These are phyloP conservation scores for Origma solitaria DNA, from an alignment of 2,113 vertebrate species.

Conservation along the genomic window DNA sequence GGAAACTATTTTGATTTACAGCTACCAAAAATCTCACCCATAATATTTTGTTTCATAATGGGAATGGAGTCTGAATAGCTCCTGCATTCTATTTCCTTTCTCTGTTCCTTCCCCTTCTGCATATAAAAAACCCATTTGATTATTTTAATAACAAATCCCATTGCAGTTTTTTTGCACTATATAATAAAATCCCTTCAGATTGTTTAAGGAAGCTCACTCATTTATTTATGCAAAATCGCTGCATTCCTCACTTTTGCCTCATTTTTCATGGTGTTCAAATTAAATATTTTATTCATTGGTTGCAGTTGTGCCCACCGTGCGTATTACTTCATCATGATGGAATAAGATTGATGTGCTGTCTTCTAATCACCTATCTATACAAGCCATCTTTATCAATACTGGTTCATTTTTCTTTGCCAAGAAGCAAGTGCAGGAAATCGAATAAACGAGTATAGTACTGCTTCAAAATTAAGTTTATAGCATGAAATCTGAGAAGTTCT, in stretches of 20 bases:
- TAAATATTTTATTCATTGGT: slow-evolving; percentile 44
- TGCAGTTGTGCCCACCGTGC: neutral
- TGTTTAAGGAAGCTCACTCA: neutral
- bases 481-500: neutral
- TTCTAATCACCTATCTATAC: neutral
- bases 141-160: neutral
- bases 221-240: slow-evolving; percentile 5
- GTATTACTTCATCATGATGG: neutral
- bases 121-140: neutral
- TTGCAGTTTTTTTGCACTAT: neutral
- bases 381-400: neutral
- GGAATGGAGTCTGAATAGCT: neutral
- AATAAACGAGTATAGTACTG: neutral
- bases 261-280: slow-evolving; percentile 14
- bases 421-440: slow-evolving; percentile 13
- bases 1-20: neutral
- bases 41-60: neutral
- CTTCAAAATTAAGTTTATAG: slow-evolving; percentile 24
- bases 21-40: neutral
- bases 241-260: neutral
- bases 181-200: neutral
- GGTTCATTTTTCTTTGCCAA: slow-evolving; percentile 14
- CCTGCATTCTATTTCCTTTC: neutral
- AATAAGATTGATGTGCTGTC: slow-evolving; percentile 40
- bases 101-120: neutral